Evolutionary conservation across 2,888 invertebrate genomes (phyloP).

Genomic region (Thecophora atra): DNA sequence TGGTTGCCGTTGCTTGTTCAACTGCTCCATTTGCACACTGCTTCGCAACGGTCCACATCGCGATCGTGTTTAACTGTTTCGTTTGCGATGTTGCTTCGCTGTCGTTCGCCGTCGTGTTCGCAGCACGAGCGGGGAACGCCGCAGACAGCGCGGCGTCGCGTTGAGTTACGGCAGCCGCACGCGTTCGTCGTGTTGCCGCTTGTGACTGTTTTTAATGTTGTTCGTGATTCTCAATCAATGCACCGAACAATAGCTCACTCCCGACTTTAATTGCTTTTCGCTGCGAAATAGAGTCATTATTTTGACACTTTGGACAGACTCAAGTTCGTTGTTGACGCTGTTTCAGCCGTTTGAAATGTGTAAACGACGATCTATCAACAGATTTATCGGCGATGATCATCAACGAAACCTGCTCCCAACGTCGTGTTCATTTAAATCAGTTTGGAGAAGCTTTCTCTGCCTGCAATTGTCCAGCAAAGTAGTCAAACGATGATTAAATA

Average conservation of each 20-base stretch:
- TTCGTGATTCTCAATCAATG: neutral
- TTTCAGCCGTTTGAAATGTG: neutral
- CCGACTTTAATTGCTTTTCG: neutral
- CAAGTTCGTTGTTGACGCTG: slow-evolving; percentile 16
- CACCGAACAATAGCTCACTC: neutral
- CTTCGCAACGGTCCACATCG: neutral
- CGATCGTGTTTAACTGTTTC: neutral
- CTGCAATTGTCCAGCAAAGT: too few species aligned
- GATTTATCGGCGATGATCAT: too few species aligned
- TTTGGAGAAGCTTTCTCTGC: too few species aligned
- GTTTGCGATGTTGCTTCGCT: neutral
- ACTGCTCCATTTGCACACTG: neutral
- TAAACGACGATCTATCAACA: too few species aligned
- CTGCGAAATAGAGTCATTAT: neutral
- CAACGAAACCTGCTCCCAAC: too few species aligned
- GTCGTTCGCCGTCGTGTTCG: slow-evolving; percentile 24
- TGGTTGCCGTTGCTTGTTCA: neutral
- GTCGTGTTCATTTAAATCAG: too few species aligned
- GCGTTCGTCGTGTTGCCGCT: slow-evolving; percentile 24
- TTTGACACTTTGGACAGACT: slow-evolving; percentile 28
- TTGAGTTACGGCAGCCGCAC: neutral
- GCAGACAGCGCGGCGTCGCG: slow-evolving; percentile 7
- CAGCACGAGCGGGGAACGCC: slow-evolving; percentile 29
- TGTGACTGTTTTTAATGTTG: slow-evolving; percentile 23
- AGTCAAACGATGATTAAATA: too few species aligned